These are phyloP conservation scores for Pseudolycoriella hygida DNA, from an alignment of 2,888 invertebrate genomes.

Conservation along the genomic window DNA sequence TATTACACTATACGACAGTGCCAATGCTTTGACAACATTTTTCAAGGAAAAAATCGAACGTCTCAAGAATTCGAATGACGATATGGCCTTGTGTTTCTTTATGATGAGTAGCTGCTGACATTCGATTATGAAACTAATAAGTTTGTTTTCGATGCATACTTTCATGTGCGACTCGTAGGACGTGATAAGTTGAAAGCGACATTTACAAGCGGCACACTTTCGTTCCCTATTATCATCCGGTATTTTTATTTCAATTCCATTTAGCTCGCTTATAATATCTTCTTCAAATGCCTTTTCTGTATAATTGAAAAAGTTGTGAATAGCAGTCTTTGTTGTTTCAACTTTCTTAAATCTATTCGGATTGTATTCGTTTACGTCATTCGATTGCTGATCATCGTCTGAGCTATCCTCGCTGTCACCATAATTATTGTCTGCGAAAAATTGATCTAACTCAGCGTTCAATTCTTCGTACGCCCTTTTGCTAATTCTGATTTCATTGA, in stretches of 20 bases:
- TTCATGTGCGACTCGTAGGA: constrained; percentile 23
- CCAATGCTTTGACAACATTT: constrained; percentile 14
- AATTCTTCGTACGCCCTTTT: constrained; percentile 1
- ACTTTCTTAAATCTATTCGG: constrained; percentile 15
- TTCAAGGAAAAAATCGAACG: constrained; percentile 26
- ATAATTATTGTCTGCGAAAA: constrained; percentile 1
- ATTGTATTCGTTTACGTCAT: constrained; percentile 21
- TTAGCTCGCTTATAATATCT: constrained; percentile 25
- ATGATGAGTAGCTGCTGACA: constrained; percentile 21
- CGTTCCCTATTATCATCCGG: constrained; percentile 26
- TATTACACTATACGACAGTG: constrained; percentile 3
- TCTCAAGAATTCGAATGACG: constrained; percentile 27
- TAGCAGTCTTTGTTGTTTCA: constrained; percentile 16
- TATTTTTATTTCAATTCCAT: constrained; percentile 22
- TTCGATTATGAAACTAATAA: constrained; percentile 21
- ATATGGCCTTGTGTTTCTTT: constrained; percentile 21
- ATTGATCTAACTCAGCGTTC: constrained; percentile 1
- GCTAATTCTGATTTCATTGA: neutral
- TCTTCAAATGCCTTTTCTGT: constrained; percentile 26
- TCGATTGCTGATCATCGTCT: neutral
- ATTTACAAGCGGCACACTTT: constrained; percentile 24
- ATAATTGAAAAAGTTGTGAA: constrained; percentile 18
- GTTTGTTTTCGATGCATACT: constrained; percentile 25
- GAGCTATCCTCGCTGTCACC: constrained; percentile 5
- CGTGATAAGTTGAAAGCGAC: constrained; percentile 27